These are phyloP conservation scores for Euura lappo DNA, from an alignment of 1,140 invertebrate species.

Conservation along the genomic window DNA sequence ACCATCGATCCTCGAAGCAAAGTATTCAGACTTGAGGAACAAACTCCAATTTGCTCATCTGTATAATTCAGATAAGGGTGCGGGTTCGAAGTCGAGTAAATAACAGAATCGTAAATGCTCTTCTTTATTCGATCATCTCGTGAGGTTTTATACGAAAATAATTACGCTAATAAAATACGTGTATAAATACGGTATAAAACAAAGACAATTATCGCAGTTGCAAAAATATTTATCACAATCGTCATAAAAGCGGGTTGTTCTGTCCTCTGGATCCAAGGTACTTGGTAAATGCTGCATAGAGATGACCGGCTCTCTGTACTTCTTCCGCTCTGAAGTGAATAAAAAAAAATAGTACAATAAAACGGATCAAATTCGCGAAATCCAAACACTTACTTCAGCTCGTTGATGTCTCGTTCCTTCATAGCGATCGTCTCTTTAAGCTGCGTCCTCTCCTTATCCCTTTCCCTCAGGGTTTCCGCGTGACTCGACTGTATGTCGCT, in stretches of 20 bases:
- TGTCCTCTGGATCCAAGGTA: constrained; percentile 46
- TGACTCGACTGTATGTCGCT: constrained; percentile 44
- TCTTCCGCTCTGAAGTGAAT: constrained; percentile 43
- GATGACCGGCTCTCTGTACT: constrained; percentile 47
- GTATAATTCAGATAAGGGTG: neutral
- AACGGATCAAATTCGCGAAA: constrained; percentile 14
- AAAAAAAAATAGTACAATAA: constrained; percentile 14
- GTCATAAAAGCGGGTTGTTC: constrained; percentile 24
- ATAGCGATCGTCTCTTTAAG: constrained; percentile 39
- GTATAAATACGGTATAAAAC: constrained; percentile 16
- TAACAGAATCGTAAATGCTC: neutral
- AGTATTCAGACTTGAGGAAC: too few species aligned
- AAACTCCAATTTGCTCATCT: too few species aligned
- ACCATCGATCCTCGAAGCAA: too few species aligned
- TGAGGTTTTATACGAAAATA: neutral
- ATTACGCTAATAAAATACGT: neutral
- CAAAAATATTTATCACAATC: neutral
- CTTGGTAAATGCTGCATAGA: constrained; percentile 54
- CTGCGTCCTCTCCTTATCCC: constrained; percentile 41
- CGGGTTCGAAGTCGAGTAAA: neutral
- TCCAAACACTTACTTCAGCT: constrained; percentile 40
- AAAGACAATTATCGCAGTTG: neutral
- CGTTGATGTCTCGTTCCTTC: constrained; percentile 46
- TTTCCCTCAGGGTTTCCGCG: constrained; percentile 35
- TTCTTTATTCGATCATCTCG: neutral